Base-by-base conservation (phyloP, 2,888 invertebrate species). In the Agrypnus murinus region DNA sequence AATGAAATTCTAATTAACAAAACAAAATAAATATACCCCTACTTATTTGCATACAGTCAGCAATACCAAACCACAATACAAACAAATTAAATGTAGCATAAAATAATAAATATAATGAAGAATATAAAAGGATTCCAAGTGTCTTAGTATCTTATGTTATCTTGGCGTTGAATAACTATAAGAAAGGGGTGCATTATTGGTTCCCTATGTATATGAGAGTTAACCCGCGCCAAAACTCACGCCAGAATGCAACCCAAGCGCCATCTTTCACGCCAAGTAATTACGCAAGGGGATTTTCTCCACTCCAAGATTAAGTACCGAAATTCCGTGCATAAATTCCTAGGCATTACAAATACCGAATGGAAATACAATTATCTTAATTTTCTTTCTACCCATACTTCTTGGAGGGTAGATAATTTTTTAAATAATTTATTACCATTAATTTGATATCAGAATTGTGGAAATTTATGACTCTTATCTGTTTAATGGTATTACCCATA, bases 301-400 rank as follows among this genome's bases (percentile, higher is more conserved):
- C 79, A 73, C 82, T 78, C 80, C 75, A 84, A 83, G 83, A 83
- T 84, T 84, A 84, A 84, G 83, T 81, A 82, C 81, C 77, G 78
- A 83, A 83, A 83, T 83, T 84, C 82, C 82, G 78, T 80, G 81
- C 82, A 84, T 84, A 84, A 84, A 84, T 84, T 81, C 77, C 67
- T 76, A 74, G 78, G 80, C 80, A 81, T 82, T 82, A 83, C 84
- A 84, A 83, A 84, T 83, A 81, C 81, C 81, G 79, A 83, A 84
- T 83, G 82, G 81, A 83, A 84, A 82, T 81, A 82, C 82, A 83
- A 84, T 84, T 84, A 84, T 83, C 83, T 83, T 82, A 82, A 84
- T 84, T 84, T 83, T 82, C 82, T 82, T 83, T 83, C 82, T 77
- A 77, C 70, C 78, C 75, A 72, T 76, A 69, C 73, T 69, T 75